Percentiles rank a stretch among this genome's conserved stretches.
Conservation (phyloP, 2,797 vertebrate genomes). For the Cetoscarus ocellatus region DNA sequence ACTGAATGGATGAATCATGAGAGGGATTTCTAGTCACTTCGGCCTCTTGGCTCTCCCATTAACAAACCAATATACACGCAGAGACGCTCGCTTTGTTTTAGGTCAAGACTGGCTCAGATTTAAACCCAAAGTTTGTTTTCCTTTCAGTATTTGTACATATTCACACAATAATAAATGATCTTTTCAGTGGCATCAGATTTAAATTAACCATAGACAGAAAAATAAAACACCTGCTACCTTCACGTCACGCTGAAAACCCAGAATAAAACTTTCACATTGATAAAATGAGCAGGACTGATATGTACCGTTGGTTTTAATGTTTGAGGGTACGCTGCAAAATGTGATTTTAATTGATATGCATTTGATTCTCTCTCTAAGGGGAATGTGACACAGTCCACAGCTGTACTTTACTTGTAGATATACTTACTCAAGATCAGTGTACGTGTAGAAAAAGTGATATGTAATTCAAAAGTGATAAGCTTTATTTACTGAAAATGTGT, state of each 20-base stretch:
- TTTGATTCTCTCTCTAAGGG: conserved; percentile 36
- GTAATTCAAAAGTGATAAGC: conserved; percentile 1
- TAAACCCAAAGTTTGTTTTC: conserved; percentile 74
- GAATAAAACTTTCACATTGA: conserved; percentile 63
- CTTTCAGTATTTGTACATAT: conserved; percentile 86
- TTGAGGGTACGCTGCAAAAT: conserved; percentile 45
- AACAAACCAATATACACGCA: conserved; percentile 83
- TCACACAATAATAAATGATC: conserved; percentile 84
- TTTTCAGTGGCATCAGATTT: conserved; percentile 86
- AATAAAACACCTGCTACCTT: conserved; percentile 84
- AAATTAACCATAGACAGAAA: conserved; percentile 78
- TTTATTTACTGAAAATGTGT: too few species aligned
- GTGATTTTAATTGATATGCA: conserved; percentile 18
- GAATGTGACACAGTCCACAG: conserved; percentile 33
- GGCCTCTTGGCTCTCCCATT: conserved; percentile 69
- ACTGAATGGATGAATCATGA: conserved; percentile 50
- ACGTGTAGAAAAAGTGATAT: conserved; percentile 24
- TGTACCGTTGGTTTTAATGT: conserved; percentile 75
- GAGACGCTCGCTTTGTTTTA: conserved; percentile 56
- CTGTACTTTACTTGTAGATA: too few species aligned
- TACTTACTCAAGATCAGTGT: background rate
- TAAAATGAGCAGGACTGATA: conserved; percentile 41
- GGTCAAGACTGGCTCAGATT: conserved; percentile 84
- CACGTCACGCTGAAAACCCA: conserved; percentile 71
- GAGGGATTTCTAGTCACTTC: conserved; percentile 57